phyloP scores from a whole-genome alignment of 2,888 invertebrate species.

The Margaritifera margaritifera region DNA sequence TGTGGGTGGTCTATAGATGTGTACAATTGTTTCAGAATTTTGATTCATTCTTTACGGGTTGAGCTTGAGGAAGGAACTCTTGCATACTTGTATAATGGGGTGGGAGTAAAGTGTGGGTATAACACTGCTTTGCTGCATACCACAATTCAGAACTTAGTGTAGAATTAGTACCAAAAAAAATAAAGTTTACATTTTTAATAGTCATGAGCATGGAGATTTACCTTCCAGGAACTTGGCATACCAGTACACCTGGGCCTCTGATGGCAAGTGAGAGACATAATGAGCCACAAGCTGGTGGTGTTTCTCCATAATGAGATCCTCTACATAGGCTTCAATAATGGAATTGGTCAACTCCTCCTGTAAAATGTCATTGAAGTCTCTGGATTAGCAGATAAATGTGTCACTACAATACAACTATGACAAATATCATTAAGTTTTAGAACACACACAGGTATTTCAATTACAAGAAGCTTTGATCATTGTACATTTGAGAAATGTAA shows the following conservation, averaged over 20 bases:
- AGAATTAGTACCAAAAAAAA: background rate
- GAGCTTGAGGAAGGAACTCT: too few relatives aligned
- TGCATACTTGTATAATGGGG: too few relatives aligned
- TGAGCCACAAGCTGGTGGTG: constrained; percentile 87
- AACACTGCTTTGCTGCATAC: background rate
- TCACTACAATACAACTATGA: too few relatives aligned
- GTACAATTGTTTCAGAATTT: too few relatives aligned
- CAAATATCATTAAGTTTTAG: too few relatives aligned
- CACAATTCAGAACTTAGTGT: too few relatives aligned
- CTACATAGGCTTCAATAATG: constrained; percentile 82
- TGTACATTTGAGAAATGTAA: too few relatives aligned
- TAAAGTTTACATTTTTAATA: background rate
- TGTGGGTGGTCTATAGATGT: too few relatives aligned
- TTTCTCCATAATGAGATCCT: constrained; percentile 83
- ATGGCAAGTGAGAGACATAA: constrained; percentile 87
- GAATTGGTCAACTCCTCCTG: constrained; percentile 80
- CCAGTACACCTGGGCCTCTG: constrained; percentile 76
- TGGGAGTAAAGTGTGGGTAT: too few relatives aligned
- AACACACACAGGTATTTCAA: too few relatives aligned
- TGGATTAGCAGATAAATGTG: background rate
- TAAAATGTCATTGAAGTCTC: constrained; percentile 2
- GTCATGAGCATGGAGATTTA: constrained; percentile 36
- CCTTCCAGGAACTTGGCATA: constrained; percentile 74
- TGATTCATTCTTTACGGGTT: too few relatives aligned
- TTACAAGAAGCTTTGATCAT: too few relatives aligned